Evolutionary conservation across 2,888 invertebrate species (phyloP).

Genomic region (Glyphotaelius pellucidus): DNA sequence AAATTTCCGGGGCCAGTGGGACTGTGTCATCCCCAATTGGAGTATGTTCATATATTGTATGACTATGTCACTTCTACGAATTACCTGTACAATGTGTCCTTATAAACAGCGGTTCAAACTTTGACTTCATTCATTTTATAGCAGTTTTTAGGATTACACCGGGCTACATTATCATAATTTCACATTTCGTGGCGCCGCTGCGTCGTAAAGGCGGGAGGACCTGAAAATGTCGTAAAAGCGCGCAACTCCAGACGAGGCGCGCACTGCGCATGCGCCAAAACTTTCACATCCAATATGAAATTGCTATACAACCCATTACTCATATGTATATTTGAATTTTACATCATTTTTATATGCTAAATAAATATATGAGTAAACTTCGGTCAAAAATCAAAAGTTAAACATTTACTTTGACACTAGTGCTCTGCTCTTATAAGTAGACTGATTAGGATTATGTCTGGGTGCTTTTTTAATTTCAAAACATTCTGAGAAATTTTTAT

Average conservation of each 20-base stretch:
- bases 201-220: conserved; percentile 63
- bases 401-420: too few relatives aligned
- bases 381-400: too few relatives aligned
- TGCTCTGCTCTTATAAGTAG: too few relatives aligned
- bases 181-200: conserved; percentile 65
- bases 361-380: not conserved
- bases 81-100: not conserved
- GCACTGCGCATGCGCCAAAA: conserved; percentile 34
- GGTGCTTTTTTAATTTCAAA: too few relatives aligned
- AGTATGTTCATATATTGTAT: too few relatives aligned
- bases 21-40: too few relatives aligned
- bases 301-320: conserved; percentile 29
- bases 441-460: too few relatives aligned
- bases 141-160: conserved; percentile 64
- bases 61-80: too few relatives aligned
- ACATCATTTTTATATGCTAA: conserved; percentile 12
- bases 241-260: conserved; percentile 29
- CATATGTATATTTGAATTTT: conserved; percentile 2
- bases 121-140: conserved; percentile 65
- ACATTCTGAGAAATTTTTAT: too few relatives aligned
- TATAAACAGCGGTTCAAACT: conserved; percentile 58
- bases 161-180: conserved; percentile 66
- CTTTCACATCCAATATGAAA: conserved; percentile 26
- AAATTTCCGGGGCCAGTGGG: too few relatives aligned
- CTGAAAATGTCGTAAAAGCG: conserved; percentile 65